Conservation (phyloP, 2,888 invertebrate species). For the Patella ulyssiponensis region DNA sequence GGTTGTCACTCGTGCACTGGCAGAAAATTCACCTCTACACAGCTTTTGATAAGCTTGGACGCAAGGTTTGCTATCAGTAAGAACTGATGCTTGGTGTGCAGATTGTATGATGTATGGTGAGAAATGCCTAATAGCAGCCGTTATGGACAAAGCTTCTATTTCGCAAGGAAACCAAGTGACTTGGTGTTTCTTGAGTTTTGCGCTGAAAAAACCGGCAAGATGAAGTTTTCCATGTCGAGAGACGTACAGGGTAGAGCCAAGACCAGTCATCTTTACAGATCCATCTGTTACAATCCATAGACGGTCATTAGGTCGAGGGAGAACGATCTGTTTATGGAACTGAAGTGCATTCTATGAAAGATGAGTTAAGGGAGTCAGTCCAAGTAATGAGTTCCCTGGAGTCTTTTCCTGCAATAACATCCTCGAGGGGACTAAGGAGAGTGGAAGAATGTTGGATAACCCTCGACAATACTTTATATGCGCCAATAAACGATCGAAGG, state of each 20-base stretch:
- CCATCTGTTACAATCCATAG: too few relatives aligned
- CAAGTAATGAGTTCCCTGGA: too few relatives aligned
- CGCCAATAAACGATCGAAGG: constrained; percentile 43
- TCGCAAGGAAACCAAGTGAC: too few relatives aligned
- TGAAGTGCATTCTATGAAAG: too few relatives aligned
- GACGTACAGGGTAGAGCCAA: background rate
- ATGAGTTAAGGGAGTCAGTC: too few relatives aligned
- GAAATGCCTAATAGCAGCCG: background rate
- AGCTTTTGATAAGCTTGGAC: constrained; percentile 40
- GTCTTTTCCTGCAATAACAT: constrained; percentile 18
- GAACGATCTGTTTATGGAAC: too few relatives aligned
- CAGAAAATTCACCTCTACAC: constrained; percentile 43
- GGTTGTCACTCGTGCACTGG: constrained; percentile 42
- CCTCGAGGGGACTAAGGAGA: constrained; percentile 30
- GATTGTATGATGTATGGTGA: constrained; percentile 10
- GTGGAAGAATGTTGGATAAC: constrained; percentile 33
- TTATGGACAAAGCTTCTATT: too few relatives aligned
- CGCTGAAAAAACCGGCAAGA: constrained; percentile 12
- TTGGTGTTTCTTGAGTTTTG: too few relatives aligned
- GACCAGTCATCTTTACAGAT: too few relatives aligned
- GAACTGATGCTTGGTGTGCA: constrained; percentile 6
- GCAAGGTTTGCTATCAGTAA: constrained; percentile 34
- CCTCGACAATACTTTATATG: constrained; percentile 38
- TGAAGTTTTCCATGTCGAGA: constrained; percentile 13
- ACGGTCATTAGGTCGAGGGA: too few relatives aligned